Base-by-base conservation (phyloP, 2,797 vertebrate species). In the Taeniopygia guttata region DNA sequence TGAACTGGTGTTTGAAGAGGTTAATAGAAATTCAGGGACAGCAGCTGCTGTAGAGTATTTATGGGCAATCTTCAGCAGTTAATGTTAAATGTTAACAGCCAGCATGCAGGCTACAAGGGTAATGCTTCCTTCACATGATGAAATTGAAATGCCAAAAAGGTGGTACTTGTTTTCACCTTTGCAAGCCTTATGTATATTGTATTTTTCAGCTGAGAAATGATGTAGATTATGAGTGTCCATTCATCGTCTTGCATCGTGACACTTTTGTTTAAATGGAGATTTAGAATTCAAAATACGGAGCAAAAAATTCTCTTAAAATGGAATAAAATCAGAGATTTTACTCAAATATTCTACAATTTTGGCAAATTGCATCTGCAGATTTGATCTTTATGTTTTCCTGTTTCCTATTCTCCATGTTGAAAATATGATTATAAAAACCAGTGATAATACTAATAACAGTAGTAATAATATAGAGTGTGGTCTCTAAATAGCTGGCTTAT, bases 51-150 rank as follows among this genome's bases (percentile, higher is more conserved):
- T 43, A 10, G 38, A 10, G 20, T 38, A 46, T 51, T 72, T 72
- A 25, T 0, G 58, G 20, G 19, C 10, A 81, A 58, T 23, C 13
- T 36, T 16, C 25, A 87, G 27, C n/a, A 38, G 27, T 12, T 30
- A 52, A 11, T 52, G 4, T 34, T 73, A 74, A 82, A 64, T 32
- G 8, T 49, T 84, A 73, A 38, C 21, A 67, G 34, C 12, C 64
- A 84, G 9, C 36, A 18, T 3, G 16, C 16, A 74, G 42, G 30
- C 34, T 74, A 26, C 34, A 59, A 72, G 38, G 11, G 34, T n/a
- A 40, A 42, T 10, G 3, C n/a, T 11, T 36, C 13, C 46, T 38
- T 58, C 5, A 4, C 17, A 34, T 0, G 0, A 56, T 13, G 51
- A 76, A 62, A 76, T 59, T 21, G 34, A 82, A 83, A 5, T 30